Conservation (phyloP, 2,113 vertebrate species). For the Pristiophorus japonicus region DNA sequence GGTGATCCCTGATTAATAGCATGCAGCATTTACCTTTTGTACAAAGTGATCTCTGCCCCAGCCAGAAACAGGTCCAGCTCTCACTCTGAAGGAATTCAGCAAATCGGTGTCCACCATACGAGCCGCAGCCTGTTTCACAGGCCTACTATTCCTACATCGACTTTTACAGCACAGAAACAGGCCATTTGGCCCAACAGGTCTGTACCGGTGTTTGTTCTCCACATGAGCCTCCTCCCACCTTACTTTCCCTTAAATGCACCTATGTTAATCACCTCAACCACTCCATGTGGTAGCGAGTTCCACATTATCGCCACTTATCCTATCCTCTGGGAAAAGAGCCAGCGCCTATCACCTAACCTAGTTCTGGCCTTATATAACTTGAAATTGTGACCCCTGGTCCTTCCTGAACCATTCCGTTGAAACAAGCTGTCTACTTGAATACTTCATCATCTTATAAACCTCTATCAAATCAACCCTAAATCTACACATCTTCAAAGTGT, state of each 20-base stretch:
- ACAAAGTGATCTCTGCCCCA: not conserved
- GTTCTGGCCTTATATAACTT: not conserved
- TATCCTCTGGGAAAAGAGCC: not conserved
- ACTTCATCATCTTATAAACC: not conserved
- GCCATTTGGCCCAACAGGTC: not conserved
- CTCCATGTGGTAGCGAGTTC: not conserved
- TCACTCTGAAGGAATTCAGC: not conserved
- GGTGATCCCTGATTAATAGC: not conserved
- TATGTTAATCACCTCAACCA: constrained; percentile 8
- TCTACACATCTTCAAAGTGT: not conserved
- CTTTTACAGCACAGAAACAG: not conserved
- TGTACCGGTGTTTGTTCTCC: not conserved
- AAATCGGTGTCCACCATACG: not conserved
- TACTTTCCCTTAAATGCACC: not conserved
- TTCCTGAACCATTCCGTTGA: not conserved
- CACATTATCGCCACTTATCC: not conserved
- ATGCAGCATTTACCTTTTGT: not conserved
- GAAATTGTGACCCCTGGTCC: not conserved
- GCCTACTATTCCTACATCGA: not conserved
- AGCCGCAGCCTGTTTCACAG: not conserved
- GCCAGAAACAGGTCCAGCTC: not conserved
- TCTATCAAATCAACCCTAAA: not conserved
- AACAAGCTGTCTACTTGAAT: not conserved
- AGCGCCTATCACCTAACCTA: not conserved
- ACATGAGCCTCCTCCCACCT: not conserved